phyloP scores from a whole-genome alignment of 2,888 invertebrate genomes.

The Nemurella pictetii region DNA sequence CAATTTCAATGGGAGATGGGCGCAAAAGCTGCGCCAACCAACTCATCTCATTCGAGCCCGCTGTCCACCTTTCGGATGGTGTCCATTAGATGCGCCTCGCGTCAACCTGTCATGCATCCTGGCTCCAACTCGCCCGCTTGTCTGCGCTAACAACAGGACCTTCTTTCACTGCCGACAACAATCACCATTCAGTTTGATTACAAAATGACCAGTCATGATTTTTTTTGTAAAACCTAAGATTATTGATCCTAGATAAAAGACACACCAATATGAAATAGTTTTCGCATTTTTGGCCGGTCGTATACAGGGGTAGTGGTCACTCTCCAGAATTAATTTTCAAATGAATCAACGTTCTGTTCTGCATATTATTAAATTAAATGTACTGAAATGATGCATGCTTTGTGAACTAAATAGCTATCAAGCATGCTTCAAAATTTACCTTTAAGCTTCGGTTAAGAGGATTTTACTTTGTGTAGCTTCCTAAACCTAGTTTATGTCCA shows the following conservation, averaged over 20 bases:
- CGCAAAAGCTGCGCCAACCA: neutral
- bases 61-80: neutral
- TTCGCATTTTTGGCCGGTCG: neutral
- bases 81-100: neutral
- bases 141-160: neutral
- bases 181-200: neutral
- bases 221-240: neutral
- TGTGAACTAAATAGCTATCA: neutral
- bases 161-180: neutral
- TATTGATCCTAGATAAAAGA: neutral
- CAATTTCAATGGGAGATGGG: constrained; percentile 5
- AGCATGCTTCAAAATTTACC: neutral
- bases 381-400: neutral
- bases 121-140: neutral
- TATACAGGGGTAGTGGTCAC: too few relatives aligned
- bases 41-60: neutral
- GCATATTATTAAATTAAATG: constrained; percentile 13
- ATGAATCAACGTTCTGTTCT: neutral
- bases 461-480: constrained; percentile 9
- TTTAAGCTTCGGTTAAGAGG: neutral
- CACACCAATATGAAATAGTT: neutral
- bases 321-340: too few relatives aligned
- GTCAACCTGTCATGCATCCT: neutral
- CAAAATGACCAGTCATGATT: neutral
- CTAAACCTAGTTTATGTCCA: constrained; percentile 5